phyloP scores from a whole-genome alignment of 2,113 vertebrate species.

The Girardinichthys multiradiatus region DNA sequence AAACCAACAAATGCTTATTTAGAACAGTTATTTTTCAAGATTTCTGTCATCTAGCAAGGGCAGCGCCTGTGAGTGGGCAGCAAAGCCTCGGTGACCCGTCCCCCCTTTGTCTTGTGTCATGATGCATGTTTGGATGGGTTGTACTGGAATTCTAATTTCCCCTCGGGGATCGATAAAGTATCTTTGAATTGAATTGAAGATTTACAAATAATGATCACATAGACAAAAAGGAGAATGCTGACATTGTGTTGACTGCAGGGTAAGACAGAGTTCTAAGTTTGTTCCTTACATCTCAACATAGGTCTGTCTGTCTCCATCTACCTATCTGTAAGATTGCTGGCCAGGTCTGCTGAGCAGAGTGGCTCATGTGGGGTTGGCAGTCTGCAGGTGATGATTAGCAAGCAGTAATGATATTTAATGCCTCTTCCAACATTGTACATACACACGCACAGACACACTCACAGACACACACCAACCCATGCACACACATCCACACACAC shows the following conservation, averaged over 20 bases:
- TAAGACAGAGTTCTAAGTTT: constrained; percentile 20
- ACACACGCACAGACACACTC: constrained; percentile 13
- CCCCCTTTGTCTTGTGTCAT: too few species aligned
- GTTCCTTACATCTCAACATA: constrained; percentile 5
- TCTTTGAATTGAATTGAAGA: too few species aligned
- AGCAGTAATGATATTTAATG: constrained; percentile 80
- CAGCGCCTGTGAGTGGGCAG: too few species aligned
- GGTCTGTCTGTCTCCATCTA: constrained; percentile 48
- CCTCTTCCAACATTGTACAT: constrained; percentile 38
- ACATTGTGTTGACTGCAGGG: constrained; percentile 30
- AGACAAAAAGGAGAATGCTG: constrained; percentile 12
- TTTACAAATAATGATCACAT: too few species aligned
- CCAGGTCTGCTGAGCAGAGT: constrained; percentile 71
- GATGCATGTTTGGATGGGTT: too few species aligned
- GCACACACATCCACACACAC: constrained; percentile 11
- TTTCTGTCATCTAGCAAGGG: too few species aligned
- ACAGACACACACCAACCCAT: constrained; percentile 25
- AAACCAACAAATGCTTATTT: background rate
- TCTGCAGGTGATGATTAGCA: constrained; percentile 80
- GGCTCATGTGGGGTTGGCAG: constrained; percentile 66
- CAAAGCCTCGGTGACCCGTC: too few species aligned
- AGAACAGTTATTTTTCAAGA: background rate
- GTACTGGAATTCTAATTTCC: too few species aligned
- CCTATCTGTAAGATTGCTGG: constrained; percentile 65
- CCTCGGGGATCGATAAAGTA: too few species aligned